Percentiles rank a stretch among this genome's conserved stretches.
Conservation (phyloP, 1,140 invertebrate genomes). For the Heterodera schachtii region DNA sequence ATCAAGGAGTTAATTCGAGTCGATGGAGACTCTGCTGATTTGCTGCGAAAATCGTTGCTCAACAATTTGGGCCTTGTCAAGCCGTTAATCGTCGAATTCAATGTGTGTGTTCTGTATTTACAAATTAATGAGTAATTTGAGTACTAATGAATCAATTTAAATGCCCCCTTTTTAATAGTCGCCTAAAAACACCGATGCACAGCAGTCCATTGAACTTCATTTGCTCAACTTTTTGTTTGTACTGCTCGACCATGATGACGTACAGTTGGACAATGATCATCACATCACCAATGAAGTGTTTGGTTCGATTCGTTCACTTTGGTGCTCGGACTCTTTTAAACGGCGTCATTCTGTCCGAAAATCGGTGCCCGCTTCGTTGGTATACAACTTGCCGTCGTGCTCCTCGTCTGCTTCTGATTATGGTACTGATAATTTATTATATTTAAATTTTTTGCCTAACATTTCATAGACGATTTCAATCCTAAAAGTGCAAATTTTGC, state of each 20-base stretch:
- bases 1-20: neutral
- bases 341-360: conserved; percentile 3
- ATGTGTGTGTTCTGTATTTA: neutral
- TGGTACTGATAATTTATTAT: neutral
- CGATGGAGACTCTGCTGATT: neutral
- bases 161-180: neutral
- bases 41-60: neutral
- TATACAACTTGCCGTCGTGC: neutral
- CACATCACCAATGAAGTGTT: neutral
- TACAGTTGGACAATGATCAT: neutral
- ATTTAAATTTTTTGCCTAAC: too few relatives aligned
- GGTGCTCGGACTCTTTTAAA: neutral
- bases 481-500: neutral
- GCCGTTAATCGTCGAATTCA: neutral
- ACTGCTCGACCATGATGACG: conserved; percentile 1
- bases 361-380: neutral
- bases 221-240: neutral
- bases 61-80: neutral
- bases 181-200: neutral
- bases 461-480: too few relatives aligned
- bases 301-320: neutral
- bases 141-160: neutral
- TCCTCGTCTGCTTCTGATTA: neutral
- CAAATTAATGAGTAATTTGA: neutral
- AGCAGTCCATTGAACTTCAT: neutral